phyloP scores from a whole-genome alignment of 2,113 vertebrate genomes.

The Dendropsophus ebraccatus region DNA sequence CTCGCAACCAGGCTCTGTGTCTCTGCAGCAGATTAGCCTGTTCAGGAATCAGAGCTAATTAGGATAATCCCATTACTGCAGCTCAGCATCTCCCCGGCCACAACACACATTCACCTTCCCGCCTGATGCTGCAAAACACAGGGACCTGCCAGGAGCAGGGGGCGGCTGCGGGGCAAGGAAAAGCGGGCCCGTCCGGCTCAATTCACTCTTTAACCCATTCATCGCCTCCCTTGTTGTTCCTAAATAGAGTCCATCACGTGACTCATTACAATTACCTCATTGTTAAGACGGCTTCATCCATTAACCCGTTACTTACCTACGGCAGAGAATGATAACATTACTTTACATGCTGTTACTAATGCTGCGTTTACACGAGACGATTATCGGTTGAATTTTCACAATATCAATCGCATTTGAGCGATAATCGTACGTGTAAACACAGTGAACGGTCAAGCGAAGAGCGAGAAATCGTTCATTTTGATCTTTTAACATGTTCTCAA shows the following conservation, averaged over 20 bases:
- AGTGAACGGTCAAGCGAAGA: too few relatives aligned
- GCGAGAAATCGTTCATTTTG: too few relatives aligned
- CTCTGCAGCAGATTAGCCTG: conserved; percentile 58
- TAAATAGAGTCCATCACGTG: not conserved
- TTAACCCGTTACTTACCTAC: not conserved
- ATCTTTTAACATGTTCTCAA: too few relatives aligned
- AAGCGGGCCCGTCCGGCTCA: not conserved
- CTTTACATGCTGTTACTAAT: too few relatives aligned
- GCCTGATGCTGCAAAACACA: conserved; percentile 22
- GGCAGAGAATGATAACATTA: too few relatives aligned
- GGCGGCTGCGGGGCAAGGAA: not conserved
- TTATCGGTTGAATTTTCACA: too few relatives aligned
- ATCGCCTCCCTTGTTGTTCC: not conserved
- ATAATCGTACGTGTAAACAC: too few relatives aligned
- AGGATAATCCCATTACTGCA: conserved; percentile 58
- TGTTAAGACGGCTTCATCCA: not conserved
- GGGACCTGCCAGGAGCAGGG: conserved; percentile 19
- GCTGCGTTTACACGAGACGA: too few relatives aligned
- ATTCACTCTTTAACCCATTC: conserved; percentile 20
- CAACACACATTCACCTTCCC: conserved; percentile 27
- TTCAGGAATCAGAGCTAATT: conserved; percentile 58
- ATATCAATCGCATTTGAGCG: too few relatives aligned
- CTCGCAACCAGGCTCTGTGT: conserved; percentile 53
- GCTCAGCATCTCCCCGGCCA: conserved; percentile 29
- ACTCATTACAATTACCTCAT: conserved; percentile 3